Base-by-base conservation (phyloP, 2,797 vertebrate species). In the Gobionotothen gibberifrons region DNA sequence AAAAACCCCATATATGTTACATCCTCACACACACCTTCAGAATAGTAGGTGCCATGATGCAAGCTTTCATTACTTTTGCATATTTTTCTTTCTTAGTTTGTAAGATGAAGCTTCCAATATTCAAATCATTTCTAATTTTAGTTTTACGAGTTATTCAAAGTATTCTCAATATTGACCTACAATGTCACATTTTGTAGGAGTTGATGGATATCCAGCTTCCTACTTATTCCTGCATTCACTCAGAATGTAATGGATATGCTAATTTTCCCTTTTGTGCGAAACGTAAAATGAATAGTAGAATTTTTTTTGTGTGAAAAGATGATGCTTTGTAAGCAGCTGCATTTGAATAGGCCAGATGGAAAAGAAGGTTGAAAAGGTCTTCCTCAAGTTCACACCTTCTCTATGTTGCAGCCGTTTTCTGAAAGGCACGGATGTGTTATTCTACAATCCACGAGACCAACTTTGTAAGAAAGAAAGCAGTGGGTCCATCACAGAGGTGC, bases 371-470 rank as follows among this genome's bases (percentile, higher is more conserved):
- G 62, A 74, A 79, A 71, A 46, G 36, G 10, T 85, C 60, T 67
- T 64, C 55, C 46, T 72, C 40, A 4, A 56, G 58, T 67, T 79
- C 65, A 60, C 74, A 74, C 65, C 19, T 79, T 43, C 42, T 74
- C 66, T 82, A 72, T 83, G 82, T 64, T 61, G 60, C 44, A n/a
- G 69, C 75, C 56, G 74, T 67, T 82, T 81, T 69, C 75, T 68
- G 72, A 71, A 83, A 89, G 75, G 71, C 78, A 76, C 70, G 72
- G 79, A 89, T 56, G 80, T 83, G 83, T 71, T 75, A 32, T 44
- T 9, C 66, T 74, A 53, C 44, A 69, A 85, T 72, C 70, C 69
- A 71, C 55, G 70, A 72, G 57, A 75, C 55, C 21, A 69, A 56
- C 29, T 43, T 42, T 57, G 29, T n/a, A 9, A 14, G 14, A 17